Conservation (phyloP, 2,797 vertebrate species). For the Morelia viridis region DNA sequence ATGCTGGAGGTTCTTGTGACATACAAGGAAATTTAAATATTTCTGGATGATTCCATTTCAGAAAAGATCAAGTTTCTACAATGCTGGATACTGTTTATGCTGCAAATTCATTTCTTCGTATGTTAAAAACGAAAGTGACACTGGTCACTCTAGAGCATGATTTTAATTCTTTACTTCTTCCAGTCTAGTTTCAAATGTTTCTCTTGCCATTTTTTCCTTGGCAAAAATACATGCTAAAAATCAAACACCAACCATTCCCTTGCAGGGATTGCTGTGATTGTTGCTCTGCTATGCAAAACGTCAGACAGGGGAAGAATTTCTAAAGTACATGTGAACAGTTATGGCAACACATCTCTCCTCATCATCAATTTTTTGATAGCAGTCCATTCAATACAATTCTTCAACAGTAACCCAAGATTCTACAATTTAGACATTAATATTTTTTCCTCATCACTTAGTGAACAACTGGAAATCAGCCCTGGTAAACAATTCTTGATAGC, state of each 20-base stretch:
- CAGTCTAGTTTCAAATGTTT: neutral
- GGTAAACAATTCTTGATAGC: neutral
- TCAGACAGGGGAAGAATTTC: conserved; percentile 14
- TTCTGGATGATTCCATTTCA: neutral
- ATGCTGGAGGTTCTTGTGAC: neutral
- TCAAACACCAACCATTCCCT: neutral
- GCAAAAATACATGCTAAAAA: neutral
- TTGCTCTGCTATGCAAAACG: conserved; percentile 20
- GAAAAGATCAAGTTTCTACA: neutral
- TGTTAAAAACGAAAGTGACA: neutral
- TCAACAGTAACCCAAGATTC: neutral
- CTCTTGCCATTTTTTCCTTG: neutral
- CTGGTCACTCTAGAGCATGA: neutral
- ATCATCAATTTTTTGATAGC: neutral
- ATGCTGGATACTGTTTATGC: neutral
- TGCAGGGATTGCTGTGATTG: neutral
- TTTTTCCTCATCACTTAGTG: neutral
- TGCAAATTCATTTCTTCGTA: neutral
- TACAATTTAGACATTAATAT: neutral
- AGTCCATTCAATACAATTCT: neutral
- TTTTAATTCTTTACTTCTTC: conserved; percentile 3
- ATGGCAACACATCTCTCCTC: neutral
- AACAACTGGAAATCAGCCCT: neutral
- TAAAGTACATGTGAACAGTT: neutral
- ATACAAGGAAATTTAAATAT: neutral